Evolutionary conservation across 2,888 invertebrate genomes (phyloP), one percentile per base, ranked within the genome.

Genomic region (Pristionchus entomophagus): DNA sequence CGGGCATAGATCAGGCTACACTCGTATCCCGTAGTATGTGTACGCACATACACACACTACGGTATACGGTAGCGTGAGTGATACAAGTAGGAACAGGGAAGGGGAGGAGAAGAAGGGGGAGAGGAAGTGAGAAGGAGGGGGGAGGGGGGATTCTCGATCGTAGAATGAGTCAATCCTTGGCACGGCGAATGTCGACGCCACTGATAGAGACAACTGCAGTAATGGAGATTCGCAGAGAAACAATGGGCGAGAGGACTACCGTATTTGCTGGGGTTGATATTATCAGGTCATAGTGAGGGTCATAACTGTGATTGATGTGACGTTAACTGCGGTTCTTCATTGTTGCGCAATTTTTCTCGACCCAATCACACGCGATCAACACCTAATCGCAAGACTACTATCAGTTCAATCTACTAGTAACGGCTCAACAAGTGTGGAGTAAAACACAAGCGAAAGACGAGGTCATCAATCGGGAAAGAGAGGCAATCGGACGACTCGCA

Each of bases 41-140:
- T 38, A 38, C 38, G 22, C 32, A 62, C 19, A 19, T 22, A 3
- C 22, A 69, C 19, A 65, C 38, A 6, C 12, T 8, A n/a, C 45
- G 62, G 73, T 5, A 22, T 73, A 73, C 73, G 73, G 73, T 73
- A 73, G 73, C 38, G 62, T 65, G 65, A 73, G 73, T 73, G 73
- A 73, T 73, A 73, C 73, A 73, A 73, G 73, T 73, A 73, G 41
- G 65, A 22, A 69, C 35, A 73, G 73, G 26, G 56, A n/a, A 56
- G 17, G 56, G 22, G 73, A 45, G 73, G 73, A 69, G 65, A 69
- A 69, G 65, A 38, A n/a, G n/a, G n/a, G n/a, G n/a, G n/a, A n/a
- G 73, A 73, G 69, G 38, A 69, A 26, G 14, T 5, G n/a, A 56
- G 14, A 56, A n/a, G n/a, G n/a, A 56, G 56, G n/a, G 26, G n/a